Evolutionary conservation across 2,797 vertebrate species (phyloP).

Genomic region (Malacoraja senta): DNA sequence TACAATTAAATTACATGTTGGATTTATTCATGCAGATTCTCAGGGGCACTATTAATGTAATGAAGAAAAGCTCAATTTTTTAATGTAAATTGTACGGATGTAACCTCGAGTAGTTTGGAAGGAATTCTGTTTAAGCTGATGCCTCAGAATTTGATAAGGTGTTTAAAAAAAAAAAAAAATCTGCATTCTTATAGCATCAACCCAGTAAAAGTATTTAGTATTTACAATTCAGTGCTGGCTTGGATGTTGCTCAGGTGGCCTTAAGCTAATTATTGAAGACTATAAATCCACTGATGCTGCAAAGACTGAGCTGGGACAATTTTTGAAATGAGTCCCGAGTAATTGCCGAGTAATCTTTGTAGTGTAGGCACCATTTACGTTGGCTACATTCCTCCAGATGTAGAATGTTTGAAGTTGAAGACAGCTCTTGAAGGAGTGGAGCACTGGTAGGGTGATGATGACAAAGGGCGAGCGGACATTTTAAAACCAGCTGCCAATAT

Average conservation of each 20-base stretch:
- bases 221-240: background rate
- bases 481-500: too few relatives aligned
- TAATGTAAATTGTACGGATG: background rate
- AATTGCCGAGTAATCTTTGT: too few relatives aligned
- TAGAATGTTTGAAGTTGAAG: too few relatives aligned
- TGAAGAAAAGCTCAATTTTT: background rate
- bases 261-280: background rate
- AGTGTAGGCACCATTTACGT: too few relatives aligned
- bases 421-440: too few relatives aligned
- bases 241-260: background rate
- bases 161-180: too few relatives aligned
- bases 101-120: background rate
- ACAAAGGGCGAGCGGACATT: too few relatives aligned
- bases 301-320: background rate
- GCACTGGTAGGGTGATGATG: too few relatives aligned
- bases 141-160: too few relatives aligned
- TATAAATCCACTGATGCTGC: background rate
- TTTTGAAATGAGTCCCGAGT: background rate
- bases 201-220: background rate
- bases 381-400: too few relatives aligned
- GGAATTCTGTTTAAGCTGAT: too few relatives aligned
- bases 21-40: background rate
- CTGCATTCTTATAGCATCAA: too few relatives aligned
- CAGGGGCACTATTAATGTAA: background rate
- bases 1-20: background rate